Conservation (phyloP, 2,113 vertebrate genomes). For the Sylvilagus bachmani region DNA sequence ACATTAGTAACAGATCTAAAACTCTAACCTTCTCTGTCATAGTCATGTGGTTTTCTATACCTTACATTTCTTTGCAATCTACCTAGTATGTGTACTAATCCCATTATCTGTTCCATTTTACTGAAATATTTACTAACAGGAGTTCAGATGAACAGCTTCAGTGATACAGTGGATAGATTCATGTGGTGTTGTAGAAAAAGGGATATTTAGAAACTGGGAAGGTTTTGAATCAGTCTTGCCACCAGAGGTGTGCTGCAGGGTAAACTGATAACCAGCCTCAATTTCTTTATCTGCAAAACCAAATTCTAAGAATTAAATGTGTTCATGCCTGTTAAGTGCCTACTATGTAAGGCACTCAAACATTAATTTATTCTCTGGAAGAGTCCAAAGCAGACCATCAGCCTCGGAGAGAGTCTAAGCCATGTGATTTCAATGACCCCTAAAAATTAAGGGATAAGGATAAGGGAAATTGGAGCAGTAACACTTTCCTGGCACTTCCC, state of each 20-base stretch:
- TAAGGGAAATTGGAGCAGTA: conserved; percentile 53
- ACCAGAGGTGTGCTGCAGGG: background rate
- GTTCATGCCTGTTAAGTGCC: background rate
- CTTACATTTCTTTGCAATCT: background rate
- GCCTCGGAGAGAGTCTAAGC: background rate
- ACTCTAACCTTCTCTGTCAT: background rate
- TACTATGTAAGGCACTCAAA: conserved; percentile 27
- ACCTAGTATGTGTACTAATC: conserved; percentile 4
- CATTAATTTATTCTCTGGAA: conserved; percentile 37
- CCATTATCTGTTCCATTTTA: background rate
- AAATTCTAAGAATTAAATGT: conserved; percentile 63
- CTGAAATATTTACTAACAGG: conserved; percentile 40
- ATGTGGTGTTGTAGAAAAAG: background rate
- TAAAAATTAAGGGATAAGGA: conserved; percentile 58
- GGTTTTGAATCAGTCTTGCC: background rate
- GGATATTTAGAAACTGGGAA: background rate
- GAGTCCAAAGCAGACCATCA: background rate
- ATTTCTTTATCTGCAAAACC: conserved; percentile 58
- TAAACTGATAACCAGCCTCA: conserved; percentile 26
- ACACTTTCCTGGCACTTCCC: conserved; percentile 64
- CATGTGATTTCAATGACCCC: conserved; percentile 32
- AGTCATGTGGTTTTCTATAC: background rate
- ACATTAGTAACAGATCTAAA: background rate
- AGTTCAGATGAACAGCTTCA: conserved; percentile 11
- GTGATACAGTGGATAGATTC: background rate